phyloP scores from a whole-genome alignment of 2,113 vertebrate genomes.

The Neotoma lepida region DNA sequence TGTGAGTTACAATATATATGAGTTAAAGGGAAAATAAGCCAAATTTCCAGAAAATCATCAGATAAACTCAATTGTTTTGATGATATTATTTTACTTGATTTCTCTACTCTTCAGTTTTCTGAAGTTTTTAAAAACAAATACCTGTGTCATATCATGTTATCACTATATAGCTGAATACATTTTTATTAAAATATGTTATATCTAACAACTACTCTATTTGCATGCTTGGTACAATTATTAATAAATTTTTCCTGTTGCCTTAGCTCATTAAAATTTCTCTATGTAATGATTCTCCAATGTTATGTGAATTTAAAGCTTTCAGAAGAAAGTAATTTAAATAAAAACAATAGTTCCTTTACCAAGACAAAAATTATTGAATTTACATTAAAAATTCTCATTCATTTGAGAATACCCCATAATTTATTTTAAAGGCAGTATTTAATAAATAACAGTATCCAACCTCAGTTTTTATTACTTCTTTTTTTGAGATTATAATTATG shows the following conservation, averaged over 20 bases:
- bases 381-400: not conserved
- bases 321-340: not conserved
- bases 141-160: not conserved
- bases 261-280: not conserved
- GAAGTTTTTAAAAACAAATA: not conserved
- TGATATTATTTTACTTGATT: not conserved
- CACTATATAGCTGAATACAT: not conserved
- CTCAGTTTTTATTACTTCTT: not conserved
- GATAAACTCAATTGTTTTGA: not conserved
- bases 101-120: not conserved
- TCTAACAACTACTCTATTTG: not conserved
- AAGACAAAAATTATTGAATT: not conserved
- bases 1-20: no score
- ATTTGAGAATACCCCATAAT: not conserved
- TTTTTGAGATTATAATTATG: not conserved
- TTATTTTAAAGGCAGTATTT: constrained; percentile 8
- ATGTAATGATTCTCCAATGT: not conserved
- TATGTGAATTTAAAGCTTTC: constrained; percentile 53
- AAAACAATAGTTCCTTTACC: constrained; percentile 6
- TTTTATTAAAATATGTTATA: constrained; percentile 8
- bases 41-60: not conserved
- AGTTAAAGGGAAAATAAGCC: constrained; percentile 10
- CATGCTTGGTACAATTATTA: not conserved
- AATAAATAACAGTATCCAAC: not conserved
- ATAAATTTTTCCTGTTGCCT: not conserved